Conservation (phyloP, 2,888 invertebrate genomes). For the Leucophenga montana region DNA sequence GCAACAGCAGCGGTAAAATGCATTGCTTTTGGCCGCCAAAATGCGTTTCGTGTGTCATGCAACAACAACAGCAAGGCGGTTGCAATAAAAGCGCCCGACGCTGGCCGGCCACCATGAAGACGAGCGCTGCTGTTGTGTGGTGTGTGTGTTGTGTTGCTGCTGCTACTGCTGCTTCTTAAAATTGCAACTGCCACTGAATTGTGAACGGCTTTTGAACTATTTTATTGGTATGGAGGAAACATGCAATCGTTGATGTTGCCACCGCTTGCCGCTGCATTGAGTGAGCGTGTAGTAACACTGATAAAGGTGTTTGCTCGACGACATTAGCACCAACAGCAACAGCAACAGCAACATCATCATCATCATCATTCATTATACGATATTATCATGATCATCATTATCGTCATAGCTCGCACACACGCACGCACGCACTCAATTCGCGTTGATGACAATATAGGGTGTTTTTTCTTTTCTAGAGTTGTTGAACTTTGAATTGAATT, state of each 20-base stretch:
- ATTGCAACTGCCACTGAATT: too few relatives aligned
- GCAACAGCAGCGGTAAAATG: neutral
- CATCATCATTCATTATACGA: slow-evolving; percentile 6
- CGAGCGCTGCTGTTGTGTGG: neutral
- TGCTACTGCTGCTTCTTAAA: too few relatives aligned
- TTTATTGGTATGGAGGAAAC: slow-evolving; percentile 8
- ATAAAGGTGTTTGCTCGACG: slow-evolving; percentile 68
- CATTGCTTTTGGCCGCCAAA: neutral
- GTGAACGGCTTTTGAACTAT: neutral
- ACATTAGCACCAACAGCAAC: slow-evolving; percentile 64
- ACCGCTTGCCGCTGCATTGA: slow-evolving; percentile 21
- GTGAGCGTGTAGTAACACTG: slow-evolving; percentile 62
- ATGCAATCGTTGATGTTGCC: slow-evolving; percentile 54
- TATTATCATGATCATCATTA: slow-evolving; percentile 6
- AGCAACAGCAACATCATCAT: slow-evolving; percentile 1
- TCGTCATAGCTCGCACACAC: neutral
- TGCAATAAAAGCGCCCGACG: slow-evolving; percentile 10
- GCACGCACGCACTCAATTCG: neutral
- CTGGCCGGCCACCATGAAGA: slow-evolving; percentile 20
- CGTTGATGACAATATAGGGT: slow-evolving; percentile 25
- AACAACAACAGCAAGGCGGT: neutral
- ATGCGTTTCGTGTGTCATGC: slow-evolving; percentile 15
- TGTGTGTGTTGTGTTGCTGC: too few relatives aligned
- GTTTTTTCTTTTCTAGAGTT: too few relatives aligned
- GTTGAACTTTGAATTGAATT: too few relatives aligned